Evolutionary conservation across 2,113 vertebrate species (phyloP).

Genomic region (Typhlomys cinereus): DNA sequence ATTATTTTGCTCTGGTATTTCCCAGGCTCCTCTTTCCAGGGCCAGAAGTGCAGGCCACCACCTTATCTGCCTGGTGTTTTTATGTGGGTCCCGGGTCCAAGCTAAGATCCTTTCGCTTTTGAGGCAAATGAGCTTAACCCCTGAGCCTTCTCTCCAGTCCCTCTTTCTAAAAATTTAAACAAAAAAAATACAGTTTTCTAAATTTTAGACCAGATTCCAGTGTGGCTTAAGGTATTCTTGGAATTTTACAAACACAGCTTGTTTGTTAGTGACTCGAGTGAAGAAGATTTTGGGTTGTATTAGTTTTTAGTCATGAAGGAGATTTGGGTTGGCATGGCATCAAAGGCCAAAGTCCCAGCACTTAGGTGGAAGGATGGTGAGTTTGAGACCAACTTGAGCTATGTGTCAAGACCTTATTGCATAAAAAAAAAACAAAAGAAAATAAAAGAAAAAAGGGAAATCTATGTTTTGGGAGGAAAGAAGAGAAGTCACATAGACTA

Average conservation of each 20-base stretch:
- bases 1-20: too few relatives aligned
- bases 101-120: too few relatives aligned
- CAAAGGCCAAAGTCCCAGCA: neutral
- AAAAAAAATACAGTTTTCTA: too few relatives aligned
- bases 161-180: too few relatives aligned
- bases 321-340: neutral
- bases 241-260: neutral
- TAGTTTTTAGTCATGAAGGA: neutral
- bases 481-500: neutral
- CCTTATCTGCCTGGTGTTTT: too few relatives aligned
- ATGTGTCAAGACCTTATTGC: neutral
- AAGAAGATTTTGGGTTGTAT: neutral
- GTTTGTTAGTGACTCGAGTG: neutral
- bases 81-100: too few relatives aligned
- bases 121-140: neutral
- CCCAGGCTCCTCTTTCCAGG: too few relatives aligned
- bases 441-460: neutral
- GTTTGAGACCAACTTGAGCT: neutral
- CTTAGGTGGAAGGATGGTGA: neutral
- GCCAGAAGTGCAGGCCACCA: too few relatives aligned
- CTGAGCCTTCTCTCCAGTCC: neutral
- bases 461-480: neutral
- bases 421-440: neutral
- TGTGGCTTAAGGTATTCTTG: neutral
- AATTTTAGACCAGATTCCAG: too few relatives aligned